Evolutionary conservation across 2,113 vertebrate genomes (phyloP), one percentile per base, ranked within the genome.

Genomic region (Tetraodon nigroviridis): DNA sequence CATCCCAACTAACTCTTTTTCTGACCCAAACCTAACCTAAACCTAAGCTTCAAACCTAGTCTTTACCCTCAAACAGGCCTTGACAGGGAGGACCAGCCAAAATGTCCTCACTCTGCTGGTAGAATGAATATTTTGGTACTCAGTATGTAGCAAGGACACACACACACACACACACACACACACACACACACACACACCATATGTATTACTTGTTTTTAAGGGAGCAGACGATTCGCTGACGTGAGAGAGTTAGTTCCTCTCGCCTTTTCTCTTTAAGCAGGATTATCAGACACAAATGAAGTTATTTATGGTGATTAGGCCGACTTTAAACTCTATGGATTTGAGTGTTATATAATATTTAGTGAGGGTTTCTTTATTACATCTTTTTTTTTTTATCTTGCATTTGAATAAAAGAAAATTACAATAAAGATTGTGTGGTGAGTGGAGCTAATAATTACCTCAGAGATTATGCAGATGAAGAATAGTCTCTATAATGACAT

Each of bases 401-500:
- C 71, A 61, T 63, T 82, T 44, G 48, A 63, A 57, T 64, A 47
- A 55, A 51, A 50, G 76, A 22, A 17, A 56, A 72, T 66, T 61
- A 77, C 73, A 76, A 77, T 80, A 81, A 85, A 86, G 87, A 90
- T 88, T 88, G 85, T 59, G 75, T 44, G 82, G 76, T 83, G 87
- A 90, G 87, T 89, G 73, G 69, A 81, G 83, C 89, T 86, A 45
- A 79, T 90, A 89, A 91, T 91, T 87, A 85, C 73, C 76, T 86
- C 65, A 67, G 80, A 89, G 88, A 90, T 91, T 89, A 89, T 89
- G 84, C 84, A 88, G 83, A 89, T 89, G 75, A 55, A 44, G 75
- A 79, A 88, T 88, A 82, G 87, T 73, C 86, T 90, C 82, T 76
- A 64, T 85, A 88, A 90, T 86, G 80, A 86, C 71, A 63, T 50